Evolutionary conservation across 2,888 invertebrate species (phyloP), one percentile per base, ranked within the genome.

Genomic region (Polyommatus iphigenia): DNA sequence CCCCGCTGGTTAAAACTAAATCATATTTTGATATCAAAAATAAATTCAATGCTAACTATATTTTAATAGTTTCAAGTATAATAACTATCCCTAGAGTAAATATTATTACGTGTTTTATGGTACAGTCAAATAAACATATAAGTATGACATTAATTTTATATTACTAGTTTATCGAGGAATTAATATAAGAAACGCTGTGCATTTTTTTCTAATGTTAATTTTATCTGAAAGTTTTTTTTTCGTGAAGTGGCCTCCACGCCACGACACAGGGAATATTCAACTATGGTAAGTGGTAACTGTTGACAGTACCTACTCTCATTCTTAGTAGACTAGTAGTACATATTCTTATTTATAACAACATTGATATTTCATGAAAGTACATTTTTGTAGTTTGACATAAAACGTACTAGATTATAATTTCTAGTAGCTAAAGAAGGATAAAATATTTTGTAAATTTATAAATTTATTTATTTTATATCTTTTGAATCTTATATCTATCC

Each of bases 21-120:
- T 72, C 72, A 72, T 72, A 72, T 41, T 72, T 72, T 67, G 67
- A 67, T 67, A 67, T 32, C 32, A 67, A 67, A 29, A 32, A 29
- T 67, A 67, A 29, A 67, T 67, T 32, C 67, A 67, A 67, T 32
- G 67, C 18, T 67, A 32, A 67, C 67, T 29, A 67, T 67, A 67
- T 67, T 67, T 67, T 67, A 67, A 67, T 67, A 67, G 15, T 32
- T 32, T 67, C 29, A 15, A 15, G 1, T 67, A 29, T 67, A 13
- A 13, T 62, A 62, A 24, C 24, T 29, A 67, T 67, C 29, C 20
- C 29, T 5, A 15, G 13, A 67, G 67, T 15, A 67, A 29, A 67
- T 32, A 32, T 67, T 18, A 32, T 67, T 15, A 29, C 29, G 6
- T 67, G 29, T 67, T 67, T 67, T 67, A 29, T 67, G 67, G 29